Conservation (phyloP, 2,113 vertebrate species). For the cat (Felis catus) region DNA sequence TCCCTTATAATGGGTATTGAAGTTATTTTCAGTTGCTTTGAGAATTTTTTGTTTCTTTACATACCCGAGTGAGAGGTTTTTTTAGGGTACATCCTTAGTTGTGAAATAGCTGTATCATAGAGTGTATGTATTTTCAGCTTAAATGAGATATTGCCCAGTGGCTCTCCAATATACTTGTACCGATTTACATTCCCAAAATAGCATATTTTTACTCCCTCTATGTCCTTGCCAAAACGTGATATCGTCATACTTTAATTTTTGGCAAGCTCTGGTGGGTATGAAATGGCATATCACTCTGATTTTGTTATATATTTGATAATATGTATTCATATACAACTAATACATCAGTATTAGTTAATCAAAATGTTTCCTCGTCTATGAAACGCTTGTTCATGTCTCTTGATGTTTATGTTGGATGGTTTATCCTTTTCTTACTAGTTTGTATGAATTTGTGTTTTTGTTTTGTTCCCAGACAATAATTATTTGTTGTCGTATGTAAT, state of each 20-base stretch:
- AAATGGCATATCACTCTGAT: neutral
- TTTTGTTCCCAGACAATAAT: neutral
- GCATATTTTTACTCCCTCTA: neutral
- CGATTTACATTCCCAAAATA: neutral
- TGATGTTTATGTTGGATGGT: neutral
- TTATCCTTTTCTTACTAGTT: neutral
- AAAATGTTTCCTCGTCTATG: neutral
- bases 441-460: constrained; percentile 6
- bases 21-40: constrained; percentile 45
- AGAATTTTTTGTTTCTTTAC: constrained; percentile 36
- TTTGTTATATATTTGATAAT: constrained; percentile 23
- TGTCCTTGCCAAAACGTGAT: constrained; percentile 15
- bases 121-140: neutral
- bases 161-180: neutral
- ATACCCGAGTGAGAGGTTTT: neutral
- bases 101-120: neutral
- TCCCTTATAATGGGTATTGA: neutral
- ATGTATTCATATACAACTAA: neutral
- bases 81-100: neutral
- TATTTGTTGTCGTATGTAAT: neutral
- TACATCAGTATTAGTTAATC: neutral
- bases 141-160: constrained; percentile 1
- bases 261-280: neutral
- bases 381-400: constrained; percentile 26
- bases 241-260: constrained; percentile 25